Conservation (phyloP, 2,113 vertebrate species). For the Corythaeola cristata region DNA sequence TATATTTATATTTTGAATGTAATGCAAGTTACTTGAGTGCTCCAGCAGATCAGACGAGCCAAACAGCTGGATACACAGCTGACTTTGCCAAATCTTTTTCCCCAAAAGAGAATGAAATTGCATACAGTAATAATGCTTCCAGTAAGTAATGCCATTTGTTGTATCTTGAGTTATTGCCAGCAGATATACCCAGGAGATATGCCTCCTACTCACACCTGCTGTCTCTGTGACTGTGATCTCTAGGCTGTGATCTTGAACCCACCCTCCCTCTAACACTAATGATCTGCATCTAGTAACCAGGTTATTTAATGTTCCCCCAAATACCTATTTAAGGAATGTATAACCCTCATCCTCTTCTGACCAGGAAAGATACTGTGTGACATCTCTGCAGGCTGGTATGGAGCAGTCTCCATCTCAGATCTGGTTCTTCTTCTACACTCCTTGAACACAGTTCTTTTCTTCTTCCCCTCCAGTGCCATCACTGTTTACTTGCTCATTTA, state of each 20-base stretch:
- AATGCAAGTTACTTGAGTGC: neutral
- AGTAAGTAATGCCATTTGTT: neutral
- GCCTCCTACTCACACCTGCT: neutral
- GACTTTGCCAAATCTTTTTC: neutral
- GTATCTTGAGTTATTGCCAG: neutral
- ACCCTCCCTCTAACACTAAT: neutral
- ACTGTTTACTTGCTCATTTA: neutral
- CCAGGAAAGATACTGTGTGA: neutral
- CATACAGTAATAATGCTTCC: neutral
- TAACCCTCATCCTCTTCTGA: neutral
- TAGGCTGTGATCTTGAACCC: neutral
- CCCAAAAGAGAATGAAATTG: neutral
- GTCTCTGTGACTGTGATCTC: neutral
- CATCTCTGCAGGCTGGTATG: neutral
- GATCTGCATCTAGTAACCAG: neutral
- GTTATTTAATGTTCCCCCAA: neutral
- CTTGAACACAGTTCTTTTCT: neutral
- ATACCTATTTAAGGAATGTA: neutral
- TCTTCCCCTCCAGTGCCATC: neutral
- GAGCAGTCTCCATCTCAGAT: neutral
- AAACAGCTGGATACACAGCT: neutral
- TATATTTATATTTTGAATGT: neutral
- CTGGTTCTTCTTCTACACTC: neutral
- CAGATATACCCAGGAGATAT: neutral
- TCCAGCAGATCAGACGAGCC: neutral